phyloP scores from a whole-genome alignment of 2,888 invertebrate genomes.

The Pachycephus smyrnensis region DNA sequence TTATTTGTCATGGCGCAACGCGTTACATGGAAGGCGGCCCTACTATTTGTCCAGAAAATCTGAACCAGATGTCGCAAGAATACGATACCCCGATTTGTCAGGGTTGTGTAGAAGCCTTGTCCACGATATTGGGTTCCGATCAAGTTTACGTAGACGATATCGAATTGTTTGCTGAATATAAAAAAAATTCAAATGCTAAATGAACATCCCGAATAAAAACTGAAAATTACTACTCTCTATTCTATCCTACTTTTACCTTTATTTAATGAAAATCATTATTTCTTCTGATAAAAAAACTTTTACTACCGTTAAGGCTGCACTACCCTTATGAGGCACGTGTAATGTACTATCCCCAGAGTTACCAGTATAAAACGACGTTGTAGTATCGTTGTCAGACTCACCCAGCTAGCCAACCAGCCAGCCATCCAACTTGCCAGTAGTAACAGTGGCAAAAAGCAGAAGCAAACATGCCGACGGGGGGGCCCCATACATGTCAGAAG shows the following conservation, averaged over 20 bases:
- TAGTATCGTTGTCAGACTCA: not conserved
- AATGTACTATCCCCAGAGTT: not conserved
- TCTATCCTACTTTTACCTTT: not conserved
- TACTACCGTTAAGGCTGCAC: not conserved
- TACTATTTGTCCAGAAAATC: constrained; percentile 30
- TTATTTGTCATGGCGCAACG: not conserved
- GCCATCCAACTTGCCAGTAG: not conserved
- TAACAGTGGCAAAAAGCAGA: not conserved
- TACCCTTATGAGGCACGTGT: not conserved
- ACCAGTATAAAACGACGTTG: not conserved
- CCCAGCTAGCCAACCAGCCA: not conserved
- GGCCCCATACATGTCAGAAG: not conserved
- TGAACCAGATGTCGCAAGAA: constrained; percentile 31
- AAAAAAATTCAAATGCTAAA: not conserved
- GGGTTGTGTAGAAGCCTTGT: not conserved
- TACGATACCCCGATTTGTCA: constrained; percentile 10
- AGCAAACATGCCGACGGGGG: not conserved
- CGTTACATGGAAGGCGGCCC: constrained; percentile 11
- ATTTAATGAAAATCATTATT: not conserved
- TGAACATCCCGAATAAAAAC: not conserved
- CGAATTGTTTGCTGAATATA: not conserved
- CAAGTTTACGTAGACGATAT: not conserved
- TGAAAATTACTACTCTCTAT: not conserved
- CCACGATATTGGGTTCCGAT: not conserved
- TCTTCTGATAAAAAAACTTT: not conserved